These are phyloP conservation scores for Cheirogaleus major DNA, from an alignment of 2,797 vertebrate species.

Conservation along the genomic window DNA sequence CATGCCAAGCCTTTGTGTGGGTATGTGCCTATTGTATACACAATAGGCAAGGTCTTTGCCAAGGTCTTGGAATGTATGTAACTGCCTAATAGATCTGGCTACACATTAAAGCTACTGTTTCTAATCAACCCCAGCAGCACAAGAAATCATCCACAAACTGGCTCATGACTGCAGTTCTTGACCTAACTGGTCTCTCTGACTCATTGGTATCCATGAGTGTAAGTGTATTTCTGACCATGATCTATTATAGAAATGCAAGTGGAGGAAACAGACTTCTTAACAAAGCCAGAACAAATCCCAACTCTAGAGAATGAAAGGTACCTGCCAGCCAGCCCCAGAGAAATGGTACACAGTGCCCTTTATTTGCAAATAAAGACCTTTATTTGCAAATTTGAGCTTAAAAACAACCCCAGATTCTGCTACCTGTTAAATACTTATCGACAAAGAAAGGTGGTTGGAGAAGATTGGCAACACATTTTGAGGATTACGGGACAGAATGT, in stretches of 20 bases:
- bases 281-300: conserved; percentile 9
- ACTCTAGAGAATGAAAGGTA: background rate
- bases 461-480: background rate
- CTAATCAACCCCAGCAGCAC: background rate
- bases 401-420: background rate
- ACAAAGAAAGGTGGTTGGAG: background rate
- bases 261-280: background rate
- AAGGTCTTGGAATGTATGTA: background rate
- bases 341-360: background rate
- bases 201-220: background rate
- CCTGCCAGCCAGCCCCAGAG: background rate
- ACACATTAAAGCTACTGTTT: background rate
- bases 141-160: background rate
- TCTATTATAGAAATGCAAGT: background rate
- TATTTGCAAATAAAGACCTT: conserved; percentile 31
- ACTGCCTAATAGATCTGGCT: background rate
- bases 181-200: background rate
- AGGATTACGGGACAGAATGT: background rate
- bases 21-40: background rate
- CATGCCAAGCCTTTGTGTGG: background rate
- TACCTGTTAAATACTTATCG: background rate
- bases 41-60: background rate
- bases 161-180: background rate
- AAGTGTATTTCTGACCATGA: background rate
- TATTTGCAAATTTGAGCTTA: conserved; percentile 28